Evolutionary conservation across 2,888 invertebrate species (phyloP), one percentile per base, ranked within the genome.

Genomic region (Philopedon plagiatum): DNA sequence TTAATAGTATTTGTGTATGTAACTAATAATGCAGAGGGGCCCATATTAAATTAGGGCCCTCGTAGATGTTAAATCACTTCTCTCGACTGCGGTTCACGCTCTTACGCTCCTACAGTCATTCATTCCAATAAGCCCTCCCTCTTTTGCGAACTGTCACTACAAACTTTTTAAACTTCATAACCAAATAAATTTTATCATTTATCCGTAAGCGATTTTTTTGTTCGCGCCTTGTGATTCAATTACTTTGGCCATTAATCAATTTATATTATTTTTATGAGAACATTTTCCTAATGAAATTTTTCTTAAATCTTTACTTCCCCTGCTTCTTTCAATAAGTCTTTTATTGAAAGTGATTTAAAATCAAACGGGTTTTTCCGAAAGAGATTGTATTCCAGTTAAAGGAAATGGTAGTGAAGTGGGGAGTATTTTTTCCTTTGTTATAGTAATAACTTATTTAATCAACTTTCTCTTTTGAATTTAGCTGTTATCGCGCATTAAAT

Each of bases 241-340:
- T 85, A 84, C 82, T 78, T 80, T 80, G 78, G 80, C 83, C 84
- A 85, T 85, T 85, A 84, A 85, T 85, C 85, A 85, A 84, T 83
- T 82, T 83, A 82, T 84, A 83, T 83, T 72, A 83, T 82, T 83
- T 84, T 83, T 81, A 83, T 82, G 83, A 82, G 81, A 81, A 82
- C 82, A 82, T 83, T 81, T 80, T 80, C 79, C 76, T 82, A 84
- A 84, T 83, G 83, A 84, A 84, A 83, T 83, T 83, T 76, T 75
- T 70, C 71, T 71, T 60, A 73, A 70, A 62, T 70, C 73, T 37
- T 51, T 65, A 64, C 54, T 70, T 66, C 62, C 62, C 65, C 64
- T 61, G 15, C 70, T 61, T 56, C 56, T 66, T 70, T 73, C 73
- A 73, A 73, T 73, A 73, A 68, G 57, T 66, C 66, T 66, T 67